A percentile compares a stretch with the other conserved stretches of the same genome.
Evolutionary conservation across 2,888 invertebrate species (phyloP).

Genomic region (Adelognathus sp.): DNA sequence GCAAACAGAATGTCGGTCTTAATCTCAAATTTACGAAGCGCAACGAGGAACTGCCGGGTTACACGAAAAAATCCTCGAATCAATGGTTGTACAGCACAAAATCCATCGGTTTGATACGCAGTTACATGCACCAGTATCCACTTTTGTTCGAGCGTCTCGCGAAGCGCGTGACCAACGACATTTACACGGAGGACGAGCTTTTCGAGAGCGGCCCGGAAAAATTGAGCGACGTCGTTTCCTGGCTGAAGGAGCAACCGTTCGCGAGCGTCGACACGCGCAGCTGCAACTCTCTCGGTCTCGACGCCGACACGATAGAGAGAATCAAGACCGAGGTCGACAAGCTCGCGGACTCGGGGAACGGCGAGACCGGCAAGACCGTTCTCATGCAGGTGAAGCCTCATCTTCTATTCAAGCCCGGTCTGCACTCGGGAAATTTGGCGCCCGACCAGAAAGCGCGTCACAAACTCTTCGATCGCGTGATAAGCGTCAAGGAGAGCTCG

Average conservation of each 20-base stretch:
- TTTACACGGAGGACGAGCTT: slow-evolving; percentile 87
- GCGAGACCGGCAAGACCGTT: slow-evolving; percentile 81
- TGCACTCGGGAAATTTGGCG: slow-evolving; percentile 83
- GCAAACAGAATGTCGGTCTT: slow-evolving; percentile 90
- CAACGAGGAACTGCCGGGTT: slow-evolving; percentile 90
- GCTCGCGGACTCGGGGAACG: slow-evolving; percentile 62
- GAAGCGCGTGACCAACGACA: slow-evolving; percentile 82
- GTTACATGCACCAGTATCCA: slow-evolving; percentile 88
- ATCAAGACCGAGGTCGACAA: slow-evolving; percentile 83
- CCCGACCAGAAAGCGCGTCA: slow-evolving; percentile 88
- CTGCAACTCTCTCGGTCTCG: slow-evolving; percentile 88
- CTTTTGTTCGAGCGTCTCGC: slow-evolving; percentile 86
- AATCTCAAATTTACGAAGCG: slow-evolving; percentile 94
- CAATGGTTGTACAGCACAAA: slow-evolving; percentile 92
- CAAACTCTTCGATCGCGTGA: slow-evolving; percentile 91
- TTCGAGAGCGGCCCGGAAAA: slow-evolving; percentile 84
- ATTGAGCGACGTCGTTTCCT: slow-evolving; percentile 82
- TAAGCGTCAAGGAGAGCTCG: slow-evolving; percentile 88
- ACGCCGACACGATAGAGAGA: slow-evolving; percentile 85
- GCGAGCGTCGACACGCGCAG: slow-evolving; percentile 83
- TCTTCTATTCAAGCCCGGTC: slow-evolving; percentile 86
- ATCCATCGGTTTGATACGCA: slow-evolving; percentile 86
- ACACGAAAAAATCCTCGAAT: slow-evolving; percentile 87
- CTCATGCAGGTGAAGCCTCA: slow-evolving; percentile 91
- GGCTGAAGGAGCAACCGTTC: slow-evolving; percentile 89